phyloP scores from a whole-genome alignment of 64 coral and sea anemone species.

The Acropora yongei region DNA sequence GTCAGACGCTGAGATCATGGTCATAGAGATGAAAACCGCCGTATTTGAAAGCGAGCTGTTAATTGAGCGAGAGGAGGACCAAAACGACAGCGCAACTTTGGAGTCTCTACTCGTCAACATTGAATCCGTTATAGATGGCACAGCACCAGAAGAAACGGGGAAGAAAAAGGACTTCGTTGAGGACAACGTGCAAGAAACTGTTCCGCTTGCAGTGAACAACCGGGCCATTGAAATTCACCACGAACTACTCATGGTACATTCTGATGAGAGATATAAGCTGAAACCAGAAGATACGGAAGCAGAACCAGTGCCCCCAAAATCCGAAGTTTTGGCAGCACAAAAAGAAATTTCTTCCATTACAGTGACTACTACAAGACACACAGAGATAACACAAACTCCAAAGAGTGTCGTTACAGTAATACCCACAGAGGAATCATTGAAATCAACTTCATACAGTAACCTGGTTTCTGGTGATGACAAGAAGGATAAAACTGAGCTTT shows the following conservation, averaged over 20 bases:
- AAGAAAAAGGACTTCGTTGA: not conserved
- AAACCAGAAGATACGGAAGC: not conserved
- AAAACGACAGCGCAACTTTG: not conserved
- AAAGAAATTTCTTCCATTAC: not conserved
- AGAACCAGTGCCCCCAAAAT: not conserved
- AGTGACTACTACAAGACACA: not conserved
- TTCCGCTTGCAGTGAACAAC: not conserved
- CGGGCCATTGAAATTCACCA: not conserved
- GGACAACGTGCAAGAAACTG: constrained; percentile 25
- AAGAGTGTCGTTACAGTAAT: not conserved
- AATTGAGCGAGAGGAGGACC: not conserved
- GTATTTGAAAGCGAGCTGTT: not conserved
- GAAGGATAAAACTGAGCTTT: not conserved
- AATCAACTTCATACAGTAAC: constrained; percentile 3
- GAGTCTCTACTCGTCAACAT: not conserved
- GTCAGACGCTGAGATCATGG: not conserved
- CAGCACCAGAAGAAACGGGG: not conserved
- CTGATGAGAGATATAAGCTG: not conserved
- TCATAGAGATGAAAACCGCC: not conserved
- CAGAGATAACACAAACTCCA: not conserved
- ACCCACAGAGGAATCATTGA: not conserved
- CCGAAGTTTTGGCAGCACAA: not conserved
- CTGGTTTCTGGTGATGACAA: not conserved
- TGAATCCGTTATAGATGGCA: not conserved
- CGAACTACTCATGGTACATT: not conserved